Evolutionary conservation across 2,113 vertebrate species (phyloP), one percentile per base, ranked within the genome.

Genomic region (Forbesichthys papilliferus): DNA sequence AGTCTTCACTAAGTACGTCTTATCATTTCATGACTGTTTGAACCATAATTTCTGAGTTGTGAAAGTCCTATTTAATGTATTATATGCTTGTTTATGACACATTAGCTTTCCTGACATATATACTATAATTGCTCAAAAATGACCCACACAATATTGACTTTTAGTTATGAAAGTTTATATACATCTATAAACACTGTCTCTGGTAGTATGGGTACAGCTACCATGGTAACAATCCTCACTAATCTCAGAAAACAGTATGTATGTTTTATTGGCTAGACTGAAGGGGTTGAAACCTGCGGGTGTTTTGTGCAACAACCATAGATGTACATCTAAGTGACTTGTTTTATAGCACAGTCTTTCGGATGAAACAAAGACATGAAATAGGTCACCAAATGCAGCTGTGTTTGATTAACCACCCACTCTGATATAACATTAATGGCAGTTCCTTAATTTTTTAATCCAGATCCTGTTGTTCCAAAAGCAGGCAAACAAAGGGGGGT

Each of bases 281-380:
- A 76, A 69, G 75, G 16, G 16, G 54, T 63, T 87, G 84, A 88
- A 68, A 70, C 81, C 42, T 61, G 79, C 74, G 68, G 66, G 52
- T 66, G 64, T 69, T 75, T 77, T 79, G 77, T 84, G 71, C 75
- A 55, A 51, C 33, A 53, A 57, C 77, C 87, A 79, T 72, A 82
- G 74, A 81, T 71, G 73, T 69, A 62, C 75, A 82, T 52, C 66
- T 51, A 61, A 48, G 47, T 48, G 42, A 27, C 61, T 75, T 57
- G 55, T 66, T 69, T 48, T 36, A 68, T 56, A 71, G 34, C 58
- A 59, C 33, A 10, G 48, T 55, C 18, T 16, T 55, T 10, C 54
- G 9, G 54, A 18, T 55, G 20, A 56, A 56, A 56, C 54, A 0
- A 0, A 59, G 34, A 33, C 61, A 59, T 16, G 6, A 4, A 52